A percentile compares a stretch with the other conserved stretches of the same genome.
These are phyloP conservation scores for Indri indri DNA, from an alignment of 2,113 vertebrate genomes.

Conservation along the genomic window DNA sequence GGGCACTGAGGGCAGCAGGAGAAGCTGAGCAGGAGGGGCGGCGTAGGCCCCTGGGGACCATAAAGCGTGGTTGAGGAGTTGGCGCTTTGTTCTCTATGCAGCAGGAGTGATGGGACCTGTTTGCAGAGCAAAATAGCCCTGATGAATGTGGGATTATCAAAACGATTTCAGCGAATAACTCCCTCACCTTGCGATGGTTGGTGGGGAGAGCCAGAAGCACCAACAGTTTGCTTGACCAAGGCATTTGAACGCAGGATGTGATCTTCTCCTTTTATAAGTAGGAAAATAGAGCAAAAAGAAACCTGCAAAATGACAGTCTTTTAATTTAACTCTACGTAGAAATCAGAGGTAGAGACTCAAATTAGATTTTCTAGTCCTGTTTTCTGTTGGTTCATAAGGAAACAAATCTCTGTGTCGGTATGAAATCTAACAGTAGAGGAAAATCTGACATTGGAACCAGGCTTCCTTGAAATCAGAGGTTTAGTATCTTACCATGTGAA, in stretches of 20 bases:
- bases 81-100: rapidly evolving
- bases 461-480: not conserved
- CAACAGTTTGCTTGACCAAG: not conserved
- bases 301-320: not conserved
- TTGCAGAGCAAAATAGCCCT: not conserved
- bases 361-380: no score
- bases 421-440: not conserved
- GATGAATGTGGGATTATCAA: not conserved
- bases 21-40: rapidly evolving
- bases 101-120: not conserved
- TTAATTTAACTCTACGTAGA: not conserved
- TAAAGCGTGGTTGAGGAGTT: not conserved
- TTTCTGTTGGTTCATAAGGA: not conserved
- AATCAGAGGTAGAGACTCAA: not conserved
- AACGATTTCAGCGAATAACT: not conserved
- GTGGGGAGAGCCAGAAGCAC: not conserved
- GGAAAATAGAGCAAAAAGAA: not conserved
- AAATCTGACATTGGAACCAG: not conserved
- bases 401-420: not conserved
- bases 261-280: not conserved
- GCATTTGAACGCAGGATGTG: not conserved
- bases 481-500: no score
- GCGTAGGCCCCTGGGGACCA: rapidly evolving
- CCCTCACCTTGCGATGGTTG: not conserved
- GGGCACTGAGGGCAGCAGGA: not conserved